Base-by-base conservation (phyloP, 2,888 invertebrate genomes). In the Sminthurides aquaticus region DNA sequence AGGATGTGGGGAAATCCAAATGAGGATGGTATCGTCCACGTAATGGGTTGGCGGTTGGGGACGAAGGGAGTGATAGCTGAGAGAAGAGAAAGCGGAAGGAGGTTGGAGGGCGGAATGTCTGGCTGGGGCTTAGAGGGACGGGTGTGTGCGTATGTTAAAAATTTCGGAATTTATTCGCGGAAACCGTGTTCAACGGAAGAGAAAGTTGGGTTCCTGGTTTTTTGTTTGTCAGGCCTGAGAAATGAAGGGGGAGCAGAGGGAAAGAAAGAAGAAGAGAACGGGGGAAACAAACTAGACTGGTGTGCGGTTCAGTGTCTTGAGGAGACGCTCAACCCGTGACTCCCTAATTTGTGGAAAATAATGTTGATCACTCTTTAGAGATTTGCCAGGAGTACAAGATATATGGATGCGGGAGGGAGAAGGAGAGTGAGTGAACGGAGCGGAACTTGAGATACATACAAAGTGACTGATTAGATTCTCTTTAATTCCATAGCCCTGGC, bases 291-390 rank as follows among this genome's bases (percentile, higher is more conserved):
- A 34, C 8, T 34, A 34, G 43, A 15, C 43, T 34, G 43, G 15
- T 34, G 8, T 34, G 43, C 43, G 43, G 43, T 34, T 34, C 43
- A 15, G 43, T 15, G 43, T 34, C 43, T 34, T 34, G 43, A 34
- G 5, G 15, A 5, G 43, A 15, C 43, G 5, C 8, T 34, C n/a
- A 34, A 34, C 43, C 43, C 43, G 43, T 34, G 43, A 34, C 43
- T 52, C 22, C 52, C 20, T 68, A 70, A 68, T 68, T 70, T 67
- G 64, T 58, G 48, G 67, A 68, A 69, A 68, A 70, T 68, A 70
- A 70, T 67, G 70, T 68, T 70, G 70, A 70, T 70, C 68, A 68
- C 70, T 67, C 70, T 70, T 67, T 62, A 65, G 70, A 68, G 70
- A 70, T 70, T 70, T 68, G 68, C 66, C n/a, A 60, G 59, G 34